phyloP scores from a whole-genome alignment of 2,888 invertebrate species.

The Drosophila barbarae region DNA sequence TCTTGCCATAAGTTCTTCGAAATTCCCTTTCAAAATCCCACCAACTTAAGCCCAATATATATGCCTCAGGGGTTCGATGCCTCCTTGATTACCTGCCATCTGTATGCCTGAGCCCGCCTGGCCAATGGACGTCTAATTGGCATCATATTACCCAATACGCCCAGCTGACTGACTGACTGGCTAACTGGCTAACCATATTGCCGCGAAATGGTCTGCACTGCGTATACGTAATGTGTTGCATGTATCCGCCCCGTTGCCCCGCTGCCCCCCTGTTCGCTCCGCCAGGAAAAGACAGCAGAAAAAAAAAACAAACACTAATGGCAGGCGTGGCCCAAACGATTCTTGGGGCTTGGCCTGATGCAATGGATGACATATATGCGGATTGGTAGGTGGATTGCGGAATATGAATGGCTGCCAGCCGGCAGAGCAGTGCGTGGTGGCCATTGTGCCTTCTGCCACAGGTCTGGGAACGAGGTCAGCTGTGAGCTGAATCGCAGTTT shows the following conservation, averaged over 20 bases:
- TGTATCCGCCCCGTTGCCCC: slow-evolving; percentile 15
- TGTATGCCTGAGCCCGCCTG: slow-evolving; percentile 17
- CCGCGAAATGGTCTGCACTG: slow-evolving; percentile 14
- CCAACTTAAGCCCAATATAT: neutral
- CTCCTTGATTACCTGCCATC: slow-evolving; percentile 12
- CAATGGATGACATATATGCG: slow-evolving; percentile 20
- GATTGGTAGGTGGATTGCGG: neutral
- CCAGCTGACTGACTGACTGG: neutral
- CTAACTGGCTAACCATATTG: neutral
- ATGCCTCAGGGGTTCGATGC: neutral
- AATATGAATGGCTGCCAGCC: neutral
- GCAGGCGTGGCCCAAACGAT: slow-evolving; percentile 17
- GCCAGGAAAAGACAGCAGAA: neutral
- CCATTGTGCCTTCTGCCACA: slow-evolving; percentile 12
- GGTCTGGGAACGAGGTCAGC: slow-evolving; percentile 33
- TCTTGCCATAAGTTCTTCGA: neutral
- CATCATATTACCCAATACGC: slow-evolving; percentile 15
- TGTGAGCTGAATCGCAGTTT: slow-evolving; percentile 17
- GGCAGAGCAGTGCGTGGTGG: neutral
- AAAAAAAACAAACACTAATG: slow-evolving; percentile 3
- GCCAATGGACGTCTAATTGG: slow-evolving; percentile 15
- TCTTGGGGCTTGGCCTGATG: slow-evolving; percentile 39
- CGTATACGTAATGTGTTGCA: slow-evolving; percentile 40
- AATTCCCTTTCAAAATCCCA: neutral
- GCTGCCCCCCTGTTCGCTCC: neutral